A percentile compares a stretch with the other conserved stretches of the same genome.
Evolutionary conservation across 2,113 vertebrate species (phyloP).

Genomic region (Vulpes lagopus): DNA sequence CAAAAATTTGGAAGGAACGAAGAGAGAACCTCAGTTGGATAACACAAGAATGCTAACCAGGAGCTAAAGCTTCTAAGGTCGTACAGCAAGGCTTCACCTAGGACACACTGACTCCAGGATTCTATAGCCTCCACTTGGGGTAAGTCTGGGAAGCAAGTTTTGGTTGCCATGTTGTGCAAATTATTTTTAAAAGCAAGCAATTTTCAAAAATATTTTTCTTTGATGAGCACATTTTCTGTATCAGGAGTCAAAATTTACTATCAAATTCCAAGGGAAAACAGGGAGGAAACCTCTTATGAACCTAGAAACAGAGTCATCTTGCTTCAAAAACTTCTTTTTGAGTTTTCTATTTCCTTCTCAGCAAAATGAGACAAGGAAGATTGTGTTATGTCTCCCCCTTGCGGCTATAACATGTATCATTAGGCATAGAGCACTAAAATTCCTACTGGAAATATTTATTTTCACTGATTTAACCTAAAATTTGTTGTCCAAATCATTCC

Average conservation of each 20-base stretch:
- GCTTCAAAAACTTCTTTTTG: not conserved
- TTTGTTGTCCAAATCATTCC: not conserved
- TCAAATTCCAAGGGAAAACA: not conserved
- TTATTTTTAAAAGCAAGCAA: not conserved
- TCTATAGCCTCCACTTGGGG: not conserved
- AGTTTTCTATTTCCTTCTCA: not conserved
- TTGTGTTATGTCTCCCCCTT: conserved; percentile 67
- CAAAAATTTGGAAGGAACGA: not conserved
- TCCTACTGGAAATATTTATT: not conserved
- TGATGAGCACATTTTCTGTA: not conserved
- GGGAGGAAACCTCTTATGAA: not conserved
- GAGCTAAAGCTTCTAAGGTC: fast-evolving
- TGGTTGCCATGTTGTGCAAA: not conserved
- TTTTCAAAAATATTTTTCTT: conserved; percentile 11
- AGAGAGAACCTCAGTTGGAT: not conserved
- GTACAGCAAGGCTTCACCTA: fast-evolving
- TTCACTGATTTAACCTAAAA: not conserved
- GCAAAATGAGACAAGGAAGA: not conserved
- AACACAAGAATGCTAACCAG: fast-evolving
- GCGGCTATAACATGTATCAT: not conserved
- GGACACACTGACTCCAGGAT: not conserved
- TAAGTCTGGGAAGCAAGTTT: not conserved
- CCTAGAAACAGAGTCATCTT: not conserved
- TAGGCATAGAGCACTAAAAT: not conserved
- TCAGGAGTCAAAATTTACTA: not conserved